Evolutionary conservation across 2,113 vertebrate species (phyloP), one percentile per base, ranked within the genome.

Genomic region (Aphyosemion australe): DNA sequence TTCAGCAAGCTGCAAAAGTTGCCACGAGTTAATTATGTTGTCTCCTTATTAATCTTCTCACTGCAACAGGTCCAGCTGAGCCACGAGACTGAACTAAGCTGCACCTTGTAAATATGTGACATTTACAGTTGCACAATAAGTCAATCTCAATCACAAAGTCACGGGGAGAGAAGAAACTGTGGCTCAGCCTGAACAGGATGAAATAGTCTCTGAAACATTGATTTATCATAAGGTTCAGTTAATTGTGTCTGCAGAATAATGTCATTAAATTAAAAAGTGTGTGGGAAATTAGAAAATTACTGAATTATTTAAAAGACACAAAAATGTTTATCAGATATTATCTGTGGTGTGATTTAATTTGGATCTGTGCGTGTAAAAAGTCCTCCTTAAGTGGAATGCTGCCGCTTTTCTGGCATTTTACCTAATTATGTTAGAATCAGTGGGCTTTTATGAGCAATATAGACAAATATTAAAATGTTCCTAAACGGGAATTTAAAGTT

Each of bases 11-110:
- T 74, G 43, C 81, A 45, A 75, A 84, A 84, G 72, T 75, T 83
- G 65, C 61, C 62, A 65, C 65, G 78, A 70, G 78, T 87, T 80
- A 86, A 87, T 88, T 75, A 77, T 59, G 41, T 65, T 74, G 47
- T 72, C 41, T 42, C 48, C 50, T 76, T 80, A 67, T 79, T 84
- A 84, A 80, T 76, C 19, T 46, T 69, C 75, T 70, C 58, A 49
- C 69, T 74, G 82, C 84, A 87, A 87, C 85, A 90, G 70, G 81
- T 87, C 84, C 57, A 85, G 18, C 4, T 65, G 50, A 76, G 61
- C 60, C 57, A 61, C 0, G 26, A 75, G 61, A 68, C 31, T 72
- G 13, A 72, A 55, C 57, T 68, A 50, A 71, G 71, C 39, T 76
- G 41, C 41, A 49, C 10, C 14, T 32, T 48, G 51, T 64, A 65